phyloP scores from a whole-genome alignment of 2,113 vertebrate species.

The Colistium nudipinnis region DNA sequence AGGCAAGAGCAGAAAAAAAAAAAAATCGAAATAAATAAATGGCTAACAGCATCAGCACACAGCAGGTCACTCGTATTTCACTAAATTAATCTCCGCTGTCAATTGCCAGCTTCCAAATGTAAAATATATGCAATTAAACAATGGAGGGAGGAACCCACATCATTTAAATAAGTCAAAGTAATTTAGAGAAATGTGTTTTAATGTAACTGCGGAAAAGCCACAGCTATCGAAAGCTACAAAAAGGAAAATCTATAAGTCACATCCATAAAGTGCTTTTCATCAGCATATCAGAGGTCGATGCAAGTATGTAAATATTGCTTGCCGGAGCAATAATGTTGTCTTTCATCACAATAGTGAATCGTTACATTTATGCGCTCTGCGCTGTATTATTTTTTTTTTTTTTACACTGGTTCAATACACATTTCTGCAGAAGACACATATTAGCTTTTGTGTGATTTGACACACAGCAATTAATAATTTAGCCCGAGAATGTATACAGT shows the following conservation, averaged over 20 bases:
- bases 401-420: slow-evolving; percentile 38
- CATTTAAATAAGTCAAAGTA: slow-evolving; percentile 71
- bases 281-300: slow-evolving; percentile 72
- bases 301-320: slow-evolving; percentile 78
- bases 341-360: slow-evolving; percentile 70
- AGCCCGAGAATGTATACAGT: slow-evolving; percentile 5
- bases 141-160: slow-evolving; percentile 18
- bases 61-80: slow-evolving; percentile 62
- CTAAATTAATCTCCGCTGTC: slow-evolving; percentile 57
- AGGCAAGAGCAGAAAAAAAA: slow-evolving; percentile 29
- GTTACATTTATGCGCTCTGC: slow-evolving; percentile 58
- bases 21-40: slow-evolving; percentile 60
- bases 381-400: slow-evolving; percentile 55
- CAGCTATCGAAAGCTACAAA: slow-evolving; percentile 50
- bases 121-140: slow-evolving; percentile 71
- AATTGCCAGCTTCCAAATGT: slow-evolving; percentile 59
- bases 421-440: slow-evolving; percentile 27
- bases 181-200: slow-evolving; percentile 73
- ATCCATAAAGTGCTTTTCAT: slow-evolving; percentile 78
- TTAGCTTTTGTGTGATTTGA: slow-evolving; percentile 37
- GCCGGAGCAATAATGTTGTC: slow-evolving; percentile 75
- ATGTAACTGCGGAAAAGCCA: slow-evolving; percentile 60
- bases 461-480: slow-evolving; percentile 24
- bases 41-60: slow-evolving; percentile 53
- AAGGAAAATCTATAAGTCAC: slow-evolving; percentile 77